Evolutionary conservation across 2,113 vertebrate species (phyloP), one percentile per base, ranked within the genome.

Genomic region (Aspiorhynchus laticeps): DNA sequence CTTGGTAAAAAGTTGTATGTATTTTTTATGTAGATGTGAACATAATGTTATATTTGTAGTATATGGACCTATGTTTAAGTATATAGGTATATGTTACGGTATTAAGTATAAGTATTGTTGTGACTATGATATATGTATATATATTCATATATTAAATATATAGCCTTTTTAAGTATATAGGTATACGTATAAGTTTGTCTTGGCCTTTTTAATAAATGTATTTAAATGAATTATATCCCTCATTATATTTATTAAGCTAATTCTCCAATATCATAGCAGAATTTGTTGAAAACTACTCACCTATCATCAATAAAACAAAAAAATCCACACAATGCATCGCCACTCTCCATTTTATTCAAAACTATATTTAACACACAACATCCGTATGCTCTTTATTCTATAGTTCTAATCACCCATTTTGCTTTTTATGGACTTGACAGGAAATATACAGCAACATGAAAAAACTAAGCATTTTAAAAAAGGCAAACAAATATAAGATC

Each of bases 271-370:
- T 73, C 36, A 74, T n/a, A 73, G 56, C 21, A 24, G 51, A 28
- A 19, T 24, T 43, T 63, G 19, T 56, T 21, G 15, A 38, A 59
- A n/a, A 17, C 12, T 36, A 12, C 28, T 56, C 46, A n/a, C 3
- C 5, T 46, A 36, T 59, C 14, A 33, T 31, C 0, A 24, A 10
- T 38, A 6, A 80, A 24, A 1, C 21, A n/a, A 82, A 88, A 8
- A 81, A 51, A 15, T 17, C 53, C 28, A 79, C 8, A 75, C 73
- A 81, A 19, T 19, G n/a, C 19, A 21, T 69, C 48, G 67, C 7
- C 14, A 74, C 48, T 87, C 59, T 83, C 28, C 5, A 65, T 90
- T 91, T 90, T 91, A 91, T 91, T 91, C 79, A 86, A 90, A 91
- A 90, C 88, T 89, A 83, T 89, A 88, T 89, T 88, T 83, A 87